Evolutionary conservation across 2,797 vertebrate species (phyloP), one percentile per base, ranked within the genome.

Genomic region (Sandelia bainsii): DNA sequence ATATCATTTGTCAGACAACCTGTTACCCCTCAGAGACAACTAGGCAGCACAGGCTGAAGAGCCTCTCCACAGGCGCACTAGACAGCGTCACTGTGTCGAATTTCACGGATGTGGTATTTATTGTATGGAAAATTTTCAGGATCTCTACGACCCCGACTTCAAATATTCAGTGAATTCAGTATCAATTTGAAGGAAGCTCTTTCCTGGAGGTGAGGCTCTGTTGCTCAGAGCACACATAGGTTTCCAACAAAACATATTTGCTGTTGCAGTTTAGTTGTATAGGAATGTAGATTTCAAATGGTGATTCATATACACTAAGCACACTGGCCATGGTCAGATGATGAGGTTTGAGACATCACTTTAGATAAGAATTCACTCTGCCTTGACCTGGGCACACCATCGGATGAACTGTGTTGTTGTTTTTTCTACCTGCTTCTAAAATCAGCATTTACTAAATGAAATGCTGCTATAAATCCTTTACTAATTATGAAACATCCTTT

Each of bases 351-450:
- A 87, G 29, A 53, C 63, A 79, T 73, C 65, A 27, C 72, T 75
- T 78, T 57, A 23, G 44, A 45, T 78, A 60, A 23, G 44, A 45
- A 25, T 69, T 81, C 54, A 64, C 71, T 61, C 68, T 66, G 69
- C 76, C 52, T 69, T 87, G 78, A 83, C 79, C 88, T 61, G 67
- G 63, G 49, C 8, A 76, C 72, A n/a, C n/a, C n/a, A n/a, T n/a
- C n/a, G n/a, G n/a, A n/a, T n/a, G n/a, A n/a, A n/a, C 22, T 44
- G 14, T 12, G 25, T 70, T 68, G 48, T 60, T 2, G 25, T 23
- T 50, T 46, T 17, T 19, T 10, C 48, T 13, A n/a, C 20, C 17
- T 9, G 12, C 44, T 37, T 62, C 11, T 9, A 19, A 71, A 65
- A 27, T 42, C 56, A 58, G 42, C 0, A 20, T 53, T 78, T 71